These are phyloP conservation scores for Campopleginae sp. DNA, from an alignment of 2,888 invertebrate genomes.

Conservation along the genomic window DNA sequence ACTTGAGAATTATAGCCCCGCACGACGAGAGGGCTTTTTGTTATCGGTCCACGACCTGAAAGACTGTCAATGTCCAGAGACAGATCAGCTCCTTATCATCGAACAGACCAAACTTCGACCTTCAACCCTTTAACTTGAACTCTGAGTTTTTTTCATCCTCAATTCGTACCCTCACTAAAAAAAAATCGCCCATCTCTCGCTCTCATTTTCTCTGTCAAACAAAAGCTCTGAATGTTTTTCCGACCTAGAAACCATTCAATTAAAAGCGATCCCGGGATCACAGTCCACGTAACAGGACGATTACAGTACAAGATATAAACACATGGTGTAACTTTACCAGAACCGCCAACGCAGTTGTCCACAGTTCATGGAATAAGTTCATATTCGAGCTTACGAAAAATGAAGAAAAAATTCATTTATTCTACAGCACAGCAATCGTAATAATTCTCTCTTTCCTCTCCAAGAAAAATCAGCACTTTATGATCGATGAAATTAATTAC, in stretches of 20 bases:
- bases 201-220: not conserved
- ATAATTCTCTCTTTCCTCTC: not conserved
- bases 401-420: not conserved
- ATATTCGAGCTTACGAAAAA: not conserved
- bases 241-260: not conserved
- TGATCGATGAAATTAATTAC: not conserved
- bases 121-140: not conserved
- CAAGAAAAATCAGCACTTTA: not conserved
- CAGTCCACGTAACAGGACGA: too few relatives aligned
- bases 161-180: not conserved
- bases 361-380: not conserved
- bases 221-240: not conserved
- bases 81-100: not conserved
- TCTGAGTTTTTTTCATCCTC: not conserved
- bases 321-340: not conserved
- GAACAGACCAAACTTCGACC: not conserved
- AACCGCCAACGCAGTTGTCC: not conserved
- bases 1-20: not conserved
- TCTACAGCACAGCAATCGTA: not conserved
- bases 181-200: not conserved
- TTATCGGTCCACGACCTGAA: constrained; percentile 7
- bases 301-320: not conserved
- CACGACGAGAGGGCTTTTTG: not conserved
- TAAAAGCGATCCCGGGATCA: too few relatives aligned
- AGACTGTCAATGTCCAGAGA: not conserved